These are phyloP conservation scores for Augochlorella aurata DNA, from an alignment of 2,888 invertebrate genomes.

Conservation along the genomic window DNA sequence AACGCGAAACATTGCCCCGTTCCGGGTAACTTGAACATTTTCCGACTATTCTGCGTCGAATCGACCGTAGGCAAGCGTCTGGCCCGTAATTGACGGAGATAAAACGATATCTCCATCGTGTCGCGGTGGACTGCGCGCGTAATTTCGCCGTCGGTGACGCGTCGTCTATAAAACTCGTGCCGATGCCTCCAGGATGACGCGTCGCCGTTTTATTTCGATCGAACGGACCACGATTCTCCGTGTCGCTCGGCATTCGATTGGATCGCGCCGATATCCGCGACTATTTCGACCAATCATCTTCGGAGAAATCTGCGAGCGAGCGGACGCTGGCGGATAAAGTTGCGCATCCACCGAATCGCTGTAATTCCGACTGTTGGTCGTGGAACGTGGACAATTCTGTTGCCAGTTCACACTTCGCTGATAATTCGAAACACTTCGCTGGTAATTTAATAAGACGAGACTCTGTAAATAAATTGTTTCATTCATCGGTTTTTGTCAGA, in stretches of 20 bases:
- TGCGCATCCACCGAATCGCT: neutral
- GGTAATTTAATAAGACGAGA: too few species aligned
- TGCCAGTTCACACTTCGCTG: too few species aligned
- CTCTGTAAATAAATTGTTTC: too few species aligned
- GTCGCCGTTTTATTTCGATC: constrained; percentile 13
- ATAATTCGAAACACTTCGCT: too few species aligned
- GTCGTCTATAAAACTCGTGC: constrained; percentile 20
- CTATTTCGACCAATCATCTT: constrained; percentile 13
- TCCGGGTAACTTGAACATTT: constrained; percentile 6
- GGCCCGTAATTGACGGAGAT: constrained; percentile 33
- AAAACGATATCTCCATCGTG: constrained; percentile 17
- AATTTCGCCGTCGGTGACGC: constrained; percentile 17
- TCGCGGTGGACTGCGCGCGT: constrained; percentile 14
- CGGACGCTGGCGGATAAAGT: neutral
- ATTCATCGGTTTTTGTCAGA: too few species aligned
- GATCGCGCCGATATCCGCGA: neutral
- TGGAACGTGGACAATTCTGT: too few species aligned
- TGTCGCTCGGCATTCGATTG: neutral
- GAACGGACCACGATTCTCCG: neutral
- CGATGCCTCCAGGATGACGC: neutral
- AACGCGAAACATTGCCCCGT: neutral
- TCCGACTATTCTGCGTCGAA: constrained; percentile 4
- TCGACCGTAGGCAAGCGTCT: constrained; percentile 11
- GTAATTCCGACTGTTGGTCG: neutral
- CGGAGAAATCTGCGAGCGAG: neutral